A percentile compares a stretch with the other conserved stretches of the same genome.
These are phyloP conservation scores for Pachyramphus minor DNA, from an alignment of 2,113 vertebrate genomes.

Conservation along the genomic window DNA sequence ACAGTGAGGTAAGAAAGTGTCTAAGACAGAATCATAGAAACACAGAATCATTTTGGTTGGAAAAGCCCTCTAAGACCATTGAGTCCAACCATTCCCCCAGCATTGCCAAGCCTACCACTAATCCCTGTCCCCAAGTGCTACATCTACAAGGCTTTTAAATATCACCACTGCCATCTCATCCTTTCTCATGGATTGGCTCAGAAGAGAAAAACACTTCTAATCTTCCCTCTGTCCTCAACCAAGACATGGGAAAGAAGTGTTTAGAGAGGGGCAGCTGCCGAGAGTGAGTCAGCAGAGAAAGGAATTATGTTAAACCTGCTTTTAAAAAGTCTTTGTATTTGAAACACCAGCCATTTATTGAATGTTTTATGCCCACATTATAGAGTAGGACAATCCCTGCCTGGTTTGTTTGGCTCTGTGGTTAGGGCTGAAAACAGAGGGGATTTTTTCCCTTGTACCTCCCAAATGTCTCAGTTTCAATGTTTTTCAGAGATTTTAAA, in stretches of 20 bases:
- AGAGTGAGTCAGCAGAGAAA: not conserved
- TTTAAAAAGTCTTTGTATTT: not conserved
- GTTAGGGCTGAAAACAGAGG: not conserved
- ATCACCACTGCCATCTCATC: not conserved
- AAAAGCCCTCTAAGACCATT: fast-evolving
- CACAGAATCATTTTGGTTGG: not conserved
- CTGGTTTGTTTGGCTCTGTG: not conserved
- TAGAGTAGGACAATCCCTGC: not conserved
- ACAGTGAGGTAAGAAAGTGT: not conserved
- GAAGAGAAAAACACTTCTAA: not conserved
- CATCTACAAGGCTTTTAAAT: not conserved
- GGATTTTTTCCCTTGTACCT: fast-evolving
- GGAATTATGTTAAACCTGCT: not conserved
- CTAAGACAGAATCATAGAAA: not conserved
- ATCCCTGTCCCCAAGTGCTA: not conserved
- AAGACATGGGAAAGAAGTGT: not conserved
- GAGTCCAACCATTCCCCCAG: not conserved
- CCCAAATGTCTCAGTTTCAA: not conserved
- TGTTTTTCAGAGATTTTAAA: not conserved
- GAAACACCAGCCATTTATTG: not conserved
- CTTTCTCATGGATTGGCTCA: not conserved
- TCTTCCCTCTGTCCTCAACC: not conserved
- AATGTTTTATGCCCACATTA: not conserved
- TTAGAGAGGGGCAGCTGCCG: not conserved
- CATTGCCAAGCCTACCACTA: not conserved